Evolutionary conservation across 2,113 vertebrate species (phyloP).

Genomic region (Dipodomys merriami): DNA sequence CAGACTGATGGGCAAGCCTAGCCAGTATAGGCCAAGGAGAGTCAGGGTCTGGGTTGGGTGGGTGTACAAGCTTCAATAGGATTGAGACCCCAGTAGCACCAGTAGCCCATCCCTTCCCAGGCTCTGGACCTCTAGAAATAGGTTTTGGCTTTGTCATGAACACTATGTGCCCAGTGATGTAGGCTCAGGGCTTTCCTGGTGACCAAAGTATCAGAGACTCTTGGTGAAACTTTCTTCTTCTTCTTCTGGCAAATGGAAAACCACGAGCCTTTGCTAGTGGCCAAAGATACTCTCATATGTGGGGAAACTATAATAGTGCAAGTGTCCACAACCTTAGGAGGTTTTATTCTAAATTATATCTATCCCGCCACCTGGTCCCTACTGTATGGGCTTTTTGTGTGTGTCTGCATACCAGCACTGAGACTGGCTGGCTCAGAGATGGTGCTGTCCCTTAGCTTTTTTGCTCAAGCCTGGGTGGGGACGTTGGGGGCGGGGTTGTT

Average conservation of each 20-base stretch:
- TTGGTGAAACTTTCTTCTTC: not conserved
- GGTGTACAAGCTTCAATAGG: not conserved
- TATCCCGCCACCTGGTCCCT: not conserved
- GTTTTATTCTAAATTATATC: not conserved
- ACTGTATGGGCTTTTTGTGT: not conserved
- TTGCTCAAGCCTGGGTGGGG: too few species aligned
- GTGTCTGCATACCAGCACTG: too few species aligned
- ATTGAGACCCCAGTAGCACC: not conserved
- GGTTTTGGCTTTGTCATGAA: not conserved
- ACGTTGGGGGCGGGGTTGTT: too few species aligned
- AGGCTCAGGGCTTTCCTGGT: not conserved
- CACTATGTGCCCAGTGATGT: not conserved
- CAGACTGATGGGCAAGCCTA: accelerated
- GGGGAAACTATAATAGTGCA: not conserved
- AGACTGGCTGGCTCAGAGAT: too few species aligned
- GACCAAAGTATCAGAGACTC: conserved; percentile 4
- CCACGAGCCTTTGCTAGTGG: not conserved
- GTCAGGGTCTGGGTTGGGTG: accelerated
- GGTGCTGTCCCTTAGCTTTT: too few species aligned
- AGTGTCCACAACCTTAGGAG: not conserved
- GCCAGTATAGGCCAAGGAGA: too few species aligned
- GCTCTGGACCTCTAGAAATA: not conserved
- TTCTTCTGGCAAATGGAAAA: not conserved
- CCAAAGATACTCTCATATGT: not conserved
- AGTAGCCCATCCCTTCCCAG: accelerated